These are phyloP conservation scores for Halesus radiatus DNA, from an alignment of 1,140 invertebrate species.

Conservation along the genomic window DNA sequence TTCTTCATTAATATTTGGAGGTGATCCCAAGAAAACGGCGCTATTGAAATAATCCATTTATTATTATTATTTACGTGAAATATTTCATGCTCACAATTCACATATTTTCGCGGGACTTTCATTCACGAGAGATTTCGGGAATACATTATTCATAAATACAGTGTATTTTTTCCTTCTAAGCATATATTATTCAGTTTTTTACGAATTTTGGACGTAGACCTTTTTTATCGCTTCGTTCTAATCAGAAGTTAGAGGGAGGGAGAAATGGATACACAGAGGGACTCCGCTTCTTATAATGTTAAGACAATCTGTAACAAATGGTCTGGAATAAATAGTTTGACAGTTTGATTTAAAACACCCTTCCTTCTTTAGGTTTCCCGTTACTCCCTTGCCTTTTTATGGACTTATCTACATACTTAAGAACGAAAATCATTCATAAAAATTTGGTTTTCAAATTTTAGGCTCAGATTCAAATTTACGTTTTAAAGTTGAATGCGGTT, in stretches of 20 bases:
- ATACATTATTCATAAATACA: conserved; percentile 30
- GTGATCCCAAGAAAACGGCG: no score
- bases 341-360: conserved; percentile 42
- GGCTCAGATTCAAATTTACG: no score
- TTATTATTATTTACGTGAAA: no score
- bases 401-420: no score
- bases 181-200: conserved; percentile 11
- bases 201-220: conserved; percentile 3
- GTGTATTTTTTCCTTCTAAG: conserved; percentile 4
- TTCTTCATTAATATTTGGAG: no score
- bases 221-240: conserved; percentile 25
- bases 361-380: not conserved
- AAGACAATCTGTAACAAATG: conserved; percentile 51
- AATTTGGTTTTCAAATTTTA: no score
- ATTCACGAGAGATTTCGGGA: not conserved
- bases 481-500: no score
- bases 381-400: conserved; percentile 9
- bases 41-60: no score
- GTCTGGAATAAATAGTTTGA: conserved; percentile 51
- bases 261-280: not conserved
- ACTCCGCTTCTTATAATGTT: conserved; percentile 1
- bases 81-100: no score
- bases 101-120: not conserved
- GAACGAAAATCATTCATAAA: no score
- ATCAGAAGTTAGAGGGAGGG: not conserved